Evolutionary conservation across 2,113 vertebrate species (phyloP), one percentile per base, ranked within the genome.

Genomic region (Alectura lathami): DNA sequence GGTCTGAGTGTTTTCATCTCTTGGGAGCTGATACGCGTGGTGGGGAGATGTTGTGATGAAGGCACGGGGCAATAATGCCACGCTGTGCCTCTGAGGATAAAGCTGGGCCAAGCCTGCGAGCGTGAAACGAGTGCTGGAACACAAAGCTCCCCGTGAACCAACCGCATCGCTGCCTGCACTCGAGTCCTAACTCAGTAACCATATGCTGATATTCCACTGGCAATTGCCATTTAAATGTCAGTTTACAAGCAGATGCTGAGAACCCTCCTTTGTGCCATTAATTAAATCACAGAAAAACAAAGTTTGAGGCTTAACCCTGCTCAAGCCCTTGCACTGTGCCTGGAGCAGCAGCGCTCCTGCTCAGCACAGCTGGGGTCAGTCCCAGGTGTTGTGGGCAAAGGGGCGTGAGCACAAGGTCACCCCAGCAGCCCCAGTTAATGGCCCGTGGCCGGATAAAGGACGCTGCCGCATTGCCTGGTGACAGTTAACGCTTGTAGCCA

Each of bases 161-260:
- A 11, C 43, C 45, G 72, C 92, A 79, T 92, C 34, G 48, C 87
- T 97, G 88, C 96, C 73, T 92, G 82, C 36, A 30, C 83, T 94
- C 76, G 73, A 95, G 88, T 96, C 88, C 43, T 84, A 85, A 73
- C 94, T 96, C 96, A 76, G 76, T 72, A 91, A 90, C 91, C 97
- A 94, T 97, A 96, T 96, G 97, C 89, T 98, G 92, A 17, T 86
- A 85, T 94, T 95, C 95, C 95, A 91, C 82, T 88, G 95, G 87
- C 91, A 97, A 95, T 84, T 97, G 93, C 94, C 89, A 89, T 97
- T 97, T 97, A 97, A 98, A 97, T 97, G 93, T 98, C 97, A 97
- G 96, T 92, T 96, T 96, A 95, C 74, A 94, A 95, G 94, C 97
- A 98, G 96, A 89, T 98, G 94, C 86, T 86, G 38, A 62, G 87